A percentile compares a stretch with the other conserved stretches of the same genome.
Evolutionary conservation across 2,888 invertebrate species (phyloP).

Genomic region (Sipha maydis): DNA sequence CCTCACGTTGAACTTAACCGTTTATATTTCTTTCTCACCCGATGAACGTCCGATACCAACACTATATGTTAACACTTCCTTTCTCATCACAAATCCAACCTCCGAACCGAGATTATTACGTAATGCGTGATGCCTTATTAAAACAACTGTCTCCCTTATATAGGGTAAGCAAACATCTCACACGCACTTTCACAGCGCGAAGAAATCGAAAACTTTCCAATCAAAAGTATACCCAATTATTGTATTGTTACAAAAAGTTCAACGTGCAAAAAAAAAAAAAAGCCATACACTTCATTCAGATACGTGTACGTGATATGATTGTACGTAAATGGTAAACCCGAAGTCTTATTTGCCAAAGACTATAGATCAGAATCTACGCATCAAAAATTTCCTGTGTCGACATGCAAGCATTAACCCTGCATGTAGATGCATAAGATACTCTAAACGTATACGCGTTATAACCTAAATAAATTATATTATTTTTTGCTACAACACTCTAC

Average conservation of each 20-base stretch:
- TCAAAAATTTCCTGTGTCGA: too few species aligned
- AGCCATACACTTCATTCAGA: neutral
- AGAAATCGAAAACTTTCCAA: neutral
- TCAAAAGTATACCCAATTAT: neutral
- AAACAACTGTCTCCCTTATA: too few species aligned
- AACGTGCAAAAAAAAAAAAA: neutral
- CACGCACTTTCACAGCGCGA: too few species aligned
- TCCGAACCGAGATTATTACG: neutral
- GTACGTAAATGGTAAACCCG: neutral
- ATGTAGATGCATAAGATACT: too few species aligned
- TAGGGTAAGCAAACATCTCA: neutral
- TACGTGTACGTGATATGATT: neutral
- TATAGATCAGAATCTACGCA: too few species aligned
- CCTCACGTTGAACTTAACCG: neutral
- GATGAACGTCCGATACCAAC: neutral
- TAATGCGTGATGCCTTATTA: too few species aligned
- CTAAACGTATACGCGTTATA: too few species aligned
- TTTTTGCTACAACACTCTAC: too few species aligned
- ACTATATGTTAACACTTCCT: neutral
- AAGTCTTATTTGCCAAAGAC: neutral
- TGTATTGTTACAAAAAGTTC: neutral
- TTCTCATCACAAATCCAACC: neutral
- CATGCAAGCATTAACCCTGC: too few species aligned
- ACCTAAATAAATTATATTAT: too few species aligned
- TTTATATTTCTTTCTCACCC: neutral